Evolutionary conservation across 2,888 invertebrate genomes (phyloP).

Genomic region (Noctua fimbriata): DNA sequence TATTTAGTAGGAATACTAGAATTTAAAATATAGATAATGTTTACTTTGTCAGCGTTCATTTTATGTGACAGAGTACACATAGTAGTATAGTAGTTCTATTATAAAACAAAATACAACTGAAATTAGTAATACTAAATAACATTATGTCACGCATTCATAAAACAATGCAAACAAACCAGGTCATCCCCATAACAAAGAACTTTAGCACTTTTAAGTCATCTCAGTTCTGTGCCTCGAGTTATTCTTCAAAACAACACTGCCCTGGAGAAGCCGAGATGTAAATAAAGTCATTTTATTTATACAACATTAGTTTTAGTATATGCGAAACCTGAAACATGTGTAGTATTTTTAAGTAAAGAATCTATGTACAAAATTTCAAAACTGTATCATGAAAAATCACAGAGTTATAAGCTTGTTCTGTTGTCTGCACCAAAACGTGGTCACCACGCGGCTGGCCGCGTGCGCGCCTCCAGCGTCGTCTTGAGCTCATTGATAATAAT

Average conservation of each 20-base stretch:
- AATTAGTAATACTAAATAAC: neutral
- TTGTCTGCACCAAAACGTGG: no score
- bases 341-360: no score
- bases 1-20: neutral
- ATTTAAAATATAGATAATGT: neutral
- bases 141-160: slow-evolving; percentile 1
- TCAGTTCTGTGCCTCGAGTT: neutral
- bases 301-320: no score
- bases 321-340: no score
- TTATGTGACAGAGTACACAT: neutral
- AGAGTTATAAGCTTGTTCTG: no score
- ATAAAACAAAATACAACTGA: neutral
- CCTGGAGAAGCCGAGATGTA: slow-evolving; percentile 15
- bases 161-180: slow-evolving; percentile 9
- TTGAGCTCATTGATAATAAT: no score
- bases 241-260: slow-evolving; percentile 26
- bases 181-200: slow-evolving; percentile 1
- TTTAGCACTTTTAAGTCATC: slow-evolving; percentile 51
- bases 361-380: no score
- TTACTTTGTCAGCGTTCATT: neutral
- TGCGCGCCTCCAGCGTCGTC: no score
- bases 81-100: neutral
- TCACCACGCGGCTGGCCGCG: no score
- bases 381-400: no score
- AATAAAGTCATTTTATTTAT: slow-evolving; percentile 30